A percentile compares a stretch with the other conserved stretches of the same genome.
phyloP scores from a whole-genome alignment of 1,140 invertebrate genomes.

The Drosophila cardini region DNA sequence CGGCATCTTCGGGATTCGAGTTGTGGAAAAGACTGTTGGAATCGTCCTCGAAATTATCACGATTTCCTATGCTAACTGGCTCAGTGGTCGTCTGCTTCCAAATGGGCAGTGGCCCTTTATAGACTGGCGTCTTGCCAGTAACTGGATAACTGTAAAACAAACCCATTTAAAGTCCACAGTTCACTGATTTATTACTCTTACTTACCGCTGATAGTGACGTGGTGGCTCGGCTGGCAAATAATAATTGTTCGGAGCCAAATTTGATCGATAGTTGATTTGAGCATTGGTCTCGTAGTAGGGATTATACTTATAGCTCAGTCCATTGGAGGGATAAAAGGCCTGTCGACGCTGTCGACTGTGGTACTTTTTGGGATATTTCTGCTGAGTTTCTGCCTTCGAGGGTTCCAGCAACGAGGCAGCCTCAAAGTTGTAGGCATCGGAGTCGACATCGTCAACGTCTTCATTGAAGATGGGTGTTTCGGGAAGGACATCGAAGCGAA shows the following conservation, averaged over 20 bases:
- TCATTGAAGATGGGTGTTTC: slow-evolving; percentile 55
- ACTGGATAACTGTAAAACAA: slow-evolving; percentile 23
- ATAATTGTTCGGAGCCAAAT: not conserved
- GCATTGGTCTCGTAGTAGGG: slow-evolving; percentile 29
- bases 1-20: slow-evolving; percentile 52
- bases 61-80: slow-evolving; percentile 10
- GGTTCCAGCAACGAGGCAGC: slow-evolving; percentile 48
- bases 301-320: not conserved
- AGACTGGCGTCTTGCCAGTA: slow-evolving; percentile 34
- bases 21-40: slow-evolving; percentile 44
- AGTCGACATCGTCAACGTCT: slow-evolving; percentile 37
- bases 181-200: not conserved
- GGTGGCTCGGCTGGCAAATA: slow-evolving; percentile 36
- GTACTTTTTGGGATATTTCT: slow-evolving; percentile 70
- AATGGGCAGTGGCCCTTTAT: not conserved
- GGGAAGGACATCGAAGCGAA: slow-evolving; percentile 70
- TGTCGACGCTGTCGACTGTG: slow-evolving; percentile 64
- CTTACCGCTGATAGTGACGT: slow-evolving; percentile 21
- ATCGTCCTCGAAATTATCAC: slow-evolving; percentile 1
- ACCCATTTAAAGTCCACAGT: not conserved
- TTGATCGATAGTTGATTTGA: not conserved
- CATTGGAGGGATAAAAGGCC: not conserved
- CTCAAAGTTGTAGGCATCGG: slow-evolving; percentile 25
- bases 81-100: slow-evolving; percentile 2
- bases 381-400: slow-evolving; percentile 43